Evolutionary conservation across 2,888 invertebrate genomes (phyloP).

Genomic region (Sericinus montela): DNA sequence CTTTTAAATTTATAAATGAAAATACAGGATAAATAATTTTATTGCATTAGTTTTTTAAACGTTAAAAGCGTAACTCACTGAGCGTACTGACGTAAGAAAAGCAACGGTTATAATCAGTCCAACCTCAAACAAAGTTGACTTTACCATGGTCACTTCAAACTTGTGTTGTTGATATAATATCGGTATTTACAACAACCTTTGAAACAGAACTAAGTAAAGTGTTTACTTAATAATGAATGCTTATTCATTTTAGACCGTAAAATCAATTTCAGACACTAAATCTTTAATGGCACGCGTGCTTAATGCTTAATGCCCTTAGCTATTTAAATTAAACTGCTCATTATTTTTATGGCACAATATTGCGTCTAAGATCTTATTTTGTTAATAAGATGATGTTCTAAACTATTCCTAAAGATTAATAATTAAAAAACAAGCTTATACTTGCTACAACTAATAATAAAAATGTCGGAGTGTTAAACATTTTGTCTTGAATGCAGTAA

Average conservation of each 20-base stretch:
- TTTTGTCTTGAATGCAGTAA: no score
- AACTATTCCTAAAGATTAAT: no score
- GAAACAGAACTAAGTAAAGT: constrained; percentile 9
- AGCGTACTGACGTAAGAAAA: not conserved
- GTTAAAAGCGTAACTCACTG: constrained; percentile 3
- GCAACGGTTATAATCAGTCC: not conserved
- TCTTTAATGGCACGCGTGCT: constrained; percentile 20
- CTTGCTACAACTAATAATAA: no score
- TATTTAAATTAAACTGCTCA: constrained; percentile 33
- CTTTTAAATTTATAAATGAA: no score
- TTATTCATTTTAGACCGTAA: constrained; percentile 14
- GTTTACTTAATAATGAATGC: constrained; percentile 8
- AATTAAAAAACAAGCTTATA: no score
- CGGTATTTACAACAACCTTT: constrained; percentile 3
- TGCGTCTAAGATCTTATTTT: not conserved
- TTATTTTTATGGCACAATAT: constrained; percentile 33
- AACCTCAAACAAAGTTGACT: not conserved
- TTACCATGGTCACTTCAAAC: not conserved
- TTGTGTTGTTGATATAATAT: not conserved
- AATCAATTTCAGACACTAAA: constrained; percentile 17
- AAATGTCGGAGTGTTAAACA: no score
- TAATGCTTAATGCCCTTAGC: constrained; percentile 19
- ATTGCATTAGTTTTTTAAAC: not conserved
- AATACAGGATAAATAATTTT: no score
- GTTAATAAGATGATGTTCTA: not conserved